These are phyloP conservation scores for Apostichopus japonicus DNA, from an alignment of 35 echinoderm and acorn worm genomes.

Conservation along the genomic window DNA sequence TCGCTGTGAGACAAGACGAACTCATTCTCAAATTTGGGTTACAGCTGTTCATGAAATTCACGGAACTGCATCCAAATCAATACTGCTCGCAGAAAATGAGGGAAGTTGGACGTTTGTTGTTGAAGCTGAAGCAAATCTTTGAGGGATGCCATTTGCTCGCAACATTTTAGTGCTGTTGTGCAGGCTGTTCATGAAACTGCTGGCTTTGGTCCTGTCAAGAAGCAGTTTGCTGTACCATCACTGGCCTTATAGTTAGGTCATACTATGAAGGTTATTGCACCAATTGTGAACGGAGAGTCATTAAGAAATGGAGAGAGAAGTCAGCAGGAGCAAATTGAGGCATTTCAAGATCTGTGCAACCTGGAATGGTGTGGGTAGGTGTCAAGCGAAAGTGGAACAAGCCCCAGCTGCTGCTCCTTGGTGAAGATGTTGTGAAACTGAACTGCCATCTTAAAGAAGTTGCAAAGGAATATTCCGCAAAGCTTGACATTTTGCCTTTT, in stretches of 20 bases:
- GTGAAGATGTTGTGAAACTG: slow-evolving; percentile 42
- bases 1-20: slow-evolving; percentile 10
- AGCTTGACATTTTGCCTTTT: neutral
- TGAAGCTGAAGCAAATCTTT: slow-evolving; percentile 52
- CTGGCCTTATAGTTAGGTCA: slow-evolving; percentile 72
- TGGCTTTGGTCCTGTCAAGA: slow-evolving; percentile 47
- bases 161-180: slow-evolving; percentile 54
- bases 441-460: slow-evolving; percentile 11
- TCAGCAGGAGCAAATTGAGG: slow-evolving; percentile 40
- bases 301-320: slow-evolving; percentile 35
- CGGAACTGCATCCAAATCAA: neutral
- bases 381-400: slow-evolving; percentile 61
- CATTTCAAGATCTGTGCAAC: slow-evolving; percentile 52
- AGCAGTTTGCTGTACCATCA: slow-evolving; percentile 61
- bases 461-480: slow-evolving; percentile 1
- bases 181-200: slow-evolving; percentile 54
- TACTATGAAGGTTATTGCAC: slow-evolving; percentile 50
- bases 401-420: slow-evolving; percentile 31
- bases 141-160: slow-evolving; percentile 47
- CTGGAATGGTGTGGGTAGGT: slow-evolving; percentile 62
- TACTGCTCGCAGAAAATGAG: slow-evolving; percentile 54
- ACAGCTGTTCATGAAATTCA: slow-evolving; percentile 17
- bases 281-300: slow-evolving; percentile 62
- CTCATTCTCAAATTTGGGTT: slow-evolving; percentile 48
- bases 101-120: slow-evolving; percentile 26